Evolutionary conservation across 2,797 vertebrate species (phyloP), one percentile per base, ranked within the genome.

Genomic region (Enteromius thamalakanensis): DNA sequence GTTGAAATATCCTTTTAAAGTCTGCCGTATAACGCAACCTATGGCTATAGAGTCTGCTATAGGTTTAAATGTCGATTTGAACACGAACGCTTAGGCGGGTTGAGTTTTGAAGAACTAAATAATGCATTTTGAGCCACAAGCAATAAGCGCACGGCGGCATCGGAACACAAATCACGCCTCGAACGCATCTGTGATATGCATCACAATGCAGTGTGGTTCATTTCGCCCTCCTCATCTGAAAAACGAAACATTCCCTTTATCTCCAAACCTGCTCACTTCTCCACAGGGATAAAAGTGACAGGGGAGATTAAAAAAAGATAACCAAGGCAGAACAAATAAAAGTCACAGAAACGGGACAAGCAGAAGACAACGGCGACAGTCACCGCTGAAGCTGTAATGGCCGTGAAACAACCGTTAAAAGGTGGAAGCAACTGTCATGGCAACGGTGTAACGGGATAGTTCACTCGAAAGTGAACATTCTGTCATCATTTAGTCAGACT

Each of bases 201-300:
- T 86, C 82, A 72, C 80, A 80, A 87, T 83, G 86, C 82, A 67
- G 68, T 60, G 40, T 14, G 42, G 58, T 84, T 79, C 69, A 79
- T 78, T 88, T 85, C 78, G 6, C 32, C 77, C 40, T 83, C 80
- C 80, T 86, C 84, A 83, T 85, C 84, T 79, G 74, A 76, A 87
- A 85, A 85, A 79, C 23, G 9, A 80, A 85, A 45, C 74, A 49
- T 58, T 76, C 81, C 77, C 74, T 87, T 87, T 87, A 87, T 87
- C 86, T 80, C 49, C 14, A 82, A 82, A 84, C 79, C 82, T 84
- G 82, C 82, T 84, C 82, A 60, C 79, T 76, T 77, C 79, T 82
- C 82, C 37, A 81, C 79, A 32, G 75, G 82, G 70, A 82, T 80
- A 86, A 83, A 47, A 82, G 75, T 83, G 80, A 75, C 79, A 84